Evolutionary conservation across 23 tunicate species (phyloP).

Genomic region (Ascidia mentula): DNA sequence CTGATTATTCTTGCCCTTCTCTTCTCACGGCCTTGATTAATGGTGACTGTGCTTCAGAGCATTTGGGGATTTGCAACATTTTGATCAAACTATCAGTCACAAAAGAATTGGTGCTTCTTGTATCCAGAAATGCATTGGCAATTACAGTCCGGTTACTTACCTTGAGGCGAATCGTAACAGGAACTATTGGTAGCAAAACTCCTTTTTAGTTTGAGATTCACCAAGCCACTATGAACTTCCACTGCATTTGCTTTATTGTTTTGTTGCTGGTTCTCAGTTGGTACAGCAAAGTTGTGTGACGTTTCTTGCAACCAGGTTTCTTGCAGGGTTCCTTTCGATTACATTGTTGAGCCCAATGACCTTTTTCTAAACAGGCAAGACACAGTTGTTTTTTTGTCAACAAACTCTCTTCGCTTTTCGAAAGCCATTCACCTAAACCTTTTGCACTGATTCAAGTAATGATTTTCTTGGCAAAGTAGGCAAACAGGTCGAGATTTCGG

Average conservation of each 20-base stretch:
- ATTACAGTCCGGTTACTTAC: constrained; percentile 3
- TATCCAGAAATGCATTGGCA: constrained; percentile 35
- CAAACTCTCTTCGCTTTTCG: neutral
- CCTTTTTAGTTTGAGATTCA: neutral
- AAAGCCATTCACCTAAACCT: neutral
- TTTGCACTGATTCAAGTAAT: constrained; percentile 6
- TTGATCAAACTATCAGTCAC: constrained; percentile 12
- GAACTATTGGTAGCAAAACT: constrained; percentile 26
- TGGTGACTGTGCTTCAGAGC: constrained; percentile 19
- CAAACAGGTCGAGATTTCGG: neutral
- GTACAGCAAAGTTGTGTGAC: constrained; percentile 43
- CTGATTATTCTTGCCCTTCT: constrained; percentile 13
- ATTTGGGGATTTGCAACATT: constrained; percentile 18
- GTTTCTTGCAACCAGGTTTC: constrained; percentile 32
- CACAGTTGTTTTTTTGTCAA: neutral
- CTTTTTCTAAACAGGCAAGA: constrained; percentile 21
- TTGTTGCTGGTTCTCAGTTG: neutral
- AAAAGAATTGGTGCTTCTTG: constrained; percentile 35
- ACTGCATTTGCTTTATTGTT: neutral
- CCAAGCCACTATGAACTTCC: constrained; percentile 18
- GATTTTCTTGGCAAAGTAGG: neutral
- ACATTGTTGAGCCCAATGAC: constrained; percentile 29
- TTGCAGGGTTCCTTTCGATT: constrained; percentile 21
- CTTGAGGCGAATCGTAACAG: constrained; percentile 16
- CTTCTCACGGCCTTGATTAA: neutral